Conservation (phyloP, 2,113 vertebrate species). For the Martes martes region DNA sequence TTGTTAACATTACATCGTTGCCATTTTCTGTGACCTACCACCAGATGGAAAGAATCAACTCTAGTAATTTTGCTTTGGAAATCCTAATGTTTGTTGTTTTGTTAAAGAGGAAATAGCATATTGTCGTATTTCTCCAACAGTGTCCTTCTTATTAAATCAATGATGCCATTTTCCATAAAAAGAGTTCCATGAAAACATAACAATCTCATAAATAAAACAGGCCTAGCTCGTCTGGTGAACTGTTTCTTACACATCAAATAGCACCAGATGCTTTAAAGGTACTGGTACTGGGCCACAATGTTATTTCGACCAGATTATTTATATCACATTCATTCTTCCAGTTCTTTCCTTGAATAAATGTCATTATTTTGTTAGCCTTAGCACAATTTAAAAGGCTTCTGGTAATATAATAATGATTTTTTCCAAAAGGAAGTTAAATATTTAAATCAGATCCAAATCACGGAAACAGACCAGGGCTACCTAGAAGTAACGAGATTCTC, state of each 20-base stretch:
- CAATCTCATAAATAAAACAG: constrained; percentile 60
- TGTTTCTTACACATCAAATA: constrained; percentile 49
- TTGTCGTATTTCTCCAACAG: constrained; percentile 55
- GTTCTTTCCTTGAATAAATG: constrained; percentile 52
- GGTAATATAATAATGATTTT: constrained; percentile 58
- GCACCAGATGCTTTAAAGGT: constrained; percentile 58
- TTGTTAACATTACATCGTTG: not conserved
- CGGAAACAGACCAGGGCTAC: constrained; percentile 42
- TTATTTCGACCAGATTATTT: constrained; percentile 56
- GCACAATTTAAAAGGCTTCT: constrained; percentile 55
- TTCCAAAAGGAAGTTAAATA: constrained; percentile 67
- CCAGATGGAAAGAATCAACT: constrained; percentile 58
- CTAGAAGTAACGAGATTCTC: constrained; percentile 51
- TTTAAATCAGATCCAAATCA: constrained; percentile 56
- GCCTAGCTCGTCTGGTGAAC: constrained; percentile 49
- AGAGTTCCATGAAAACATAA: constrained; percentile 55
- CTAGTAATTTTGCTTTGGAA: constrained; percentile 51
- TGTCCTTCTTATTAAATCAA: constrained; percentile 72
- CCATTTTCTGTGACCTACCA: not conserved
- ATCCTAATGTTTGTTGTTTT: constrained; percentile 48
- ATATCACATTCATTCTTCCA: constrained; percentile 37
- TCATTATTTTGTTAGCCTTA: constrained; percentile 64
- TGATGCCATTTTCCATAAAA: constrained; percentile 70
- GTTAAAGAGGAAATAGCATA: constrained; percentile 57
- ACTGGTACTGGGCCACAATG: not conserved